Base-by-base conservation (phyloP, 1,140 invertebrate genomes). In the Plectrocnemia conspersa region DNA sequence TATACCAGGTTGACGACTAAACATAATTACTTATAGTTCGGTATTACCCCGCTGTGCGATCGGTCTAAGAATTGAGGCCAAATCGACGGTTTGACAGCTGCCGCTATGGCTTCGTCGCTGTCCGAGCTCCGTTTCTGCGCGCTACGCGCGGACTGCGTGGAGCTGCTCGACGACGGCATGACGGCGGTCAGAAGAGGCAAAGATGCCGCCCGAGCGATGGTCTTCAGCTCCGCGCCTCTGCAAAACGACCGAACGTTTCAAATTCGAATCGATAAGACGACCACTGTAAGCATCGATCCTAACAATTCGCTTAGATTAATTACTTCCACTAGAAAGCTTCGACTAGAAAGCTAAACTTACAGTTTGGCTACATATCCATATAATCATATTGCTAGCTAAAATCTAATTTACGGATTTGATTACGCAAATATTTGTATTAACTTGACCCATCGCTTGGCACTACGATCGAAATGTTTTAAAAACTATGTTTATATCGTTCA, bases 241-340 rank as follows among this genome's bases (percentile, higher is more conserved):
- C 47, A 15, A 21, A 27, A 50, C 32, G 33, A 50, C 22, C 19
- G 32, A 10, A 19, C 40, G 3, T 50, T 50, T 38, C 19, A 2
- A 18, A 4, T 50, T n/a, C 47, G 25, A 15, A 50, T 50, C 25
- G 47, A 50, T 19, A 50, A 50, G 19, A 50, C 36, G 47, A n/a
- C n/a, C n/a, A n/a, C n/a, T n/a, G 47, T 50, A 35, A 5, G 15
- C 3, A 38, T 38, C 13, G 6, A 7, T 5, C 7, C 16, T 38
- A 5, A 7, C 6, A 10, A 13, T 3, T 41, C 4, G 16, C 5
- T 41, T 41, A 11, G 3, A 13, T 19, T 41, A 3, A 41, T 3
- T 3, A 2, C 22, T 7, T 3, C 22, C 10, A 5, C 16, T 7
- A 41, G 22, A 5, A 15, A 19, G 11, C 3, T 16, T 41, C 22